These are phyloP conservation scores for Chelonus insularis DNA, from an alignment of 1,140 invertebrate genomes.

Conservation along the genomic window DNA sequence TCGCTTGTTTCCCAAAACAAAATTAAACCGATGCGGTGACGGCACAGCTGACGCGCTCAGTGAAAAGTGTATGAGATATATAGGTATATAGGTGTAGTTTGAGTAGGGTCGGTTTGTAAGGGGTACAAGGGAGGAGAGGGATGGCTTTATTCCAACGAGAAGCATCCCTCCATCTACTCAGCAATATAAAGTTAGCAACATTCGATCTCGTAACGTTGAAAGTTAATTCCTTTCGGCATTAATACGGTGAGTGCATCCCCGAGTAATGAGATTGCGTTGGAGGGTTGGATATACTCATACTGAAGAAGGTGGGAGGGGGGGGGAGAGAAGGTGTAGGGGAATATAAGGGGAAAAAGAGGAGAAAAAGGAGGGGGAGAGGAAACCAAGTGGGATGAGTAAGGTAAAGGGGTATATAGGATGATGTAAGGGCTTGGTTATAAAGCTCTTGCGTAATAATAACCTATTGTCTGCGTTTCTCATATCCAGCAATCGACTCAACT, in stretches of 20 bases:
- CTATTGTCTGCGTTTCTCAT: slow-evolving; percentile 26
- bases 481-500: slow-evolving; percentile 8
- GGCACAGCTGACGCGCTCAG: slow-evolving; percentile 27
- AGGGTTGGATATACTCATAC: slow-evolving; percentile 36
- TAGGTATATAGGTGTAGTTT: too few species aligned
- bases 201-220: slow-evolving; percentile 52
- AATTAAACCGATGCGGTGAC: slow-evolving; percentile 30
- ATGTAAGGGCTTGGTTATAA: slow-evolving; percentile 33
- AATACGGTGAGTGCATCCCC: slow-evolving; percentile 53
- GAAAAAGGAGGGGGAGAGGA: slow-evolving; percentile 10
- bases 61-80: slow-evolving; percentile 14
- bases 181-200: slow-evolving; percentile 57
- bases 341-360: neutral
- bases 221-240: slow-evolving; percentile 57
- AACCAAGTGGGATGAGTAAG: neutral
- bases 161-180: slow-evolving; percentile 34
- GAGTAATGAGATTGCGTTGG: slow-evolving; percentile 56
- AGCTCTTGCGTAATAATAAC: slow-evolving; percentile 31
- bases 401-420: slow-evolving; percentile 10
- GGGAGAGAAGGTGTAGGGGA: neutral
- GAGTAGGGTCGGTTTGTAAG: too few species aligned
- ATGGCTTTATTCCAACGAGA: slow-evolving; percentile 46
- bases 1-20: slow-evolving; percentile 31
- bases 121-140: too few species aligned
- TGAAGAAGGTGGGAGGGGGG: slow-evolving; percentile 40